Conservation (phyloP, 2,113 vertebrate genomes). For the Salminus brasiliensis region DNA sequence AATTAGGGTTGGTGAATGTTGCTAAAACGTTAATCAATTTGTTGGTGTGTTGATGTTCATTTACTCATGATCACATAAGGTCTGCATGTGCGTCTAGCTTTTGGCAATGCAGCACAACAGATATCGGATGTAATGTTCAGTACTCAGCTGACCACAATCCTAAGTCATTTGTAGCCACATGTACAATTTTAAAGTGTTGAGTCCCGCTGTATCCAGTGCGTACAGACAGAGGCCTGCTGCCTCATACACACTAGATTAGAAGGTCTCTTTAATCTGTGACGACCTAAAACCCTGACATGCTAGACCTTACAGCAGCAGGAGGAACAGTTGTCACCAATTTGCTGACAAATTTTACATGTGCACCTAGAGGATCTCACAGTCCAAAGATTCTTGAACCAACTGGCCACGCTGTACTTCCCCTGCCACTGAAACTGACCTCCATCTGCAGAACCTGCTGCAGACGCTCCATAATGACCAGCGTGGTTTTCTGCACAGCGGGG, state of each 20-base stretch:
- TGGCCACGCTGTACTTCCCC: background rate
- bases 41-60: too few relatives aligned
- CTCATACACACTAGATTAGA: slow-evolving; percentile 4
- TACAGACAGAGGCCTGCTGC: too few relatives aligned
- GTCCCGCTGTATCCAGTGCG: slow-evolving; percentile 7
- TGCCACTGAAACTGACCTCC: slow-evolving; percentile 82
- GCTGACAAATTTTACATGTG: too few relatives aligned
- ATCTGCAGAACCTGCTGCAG: slow-evolving; percentile 98
- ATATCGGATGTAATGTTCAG: too few relatives aligned
- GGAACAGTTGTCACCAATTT: slow-evolving; percentile 20
- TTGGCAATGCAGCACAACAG: too few relatives aligned
- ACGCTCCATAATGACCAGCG: slow-evolving; percentile 97
- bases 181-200: background rate
- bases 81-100: too few relatives aligned
- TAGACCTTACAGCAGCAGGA: slow-evolving; percentile 11
- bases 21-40: too few relatives aligned
- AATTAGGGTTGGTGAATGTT: too few relatives aligned
- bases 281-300: slow-evolving; percentile 17
- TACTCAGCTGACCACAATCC: too few relatives aligned
- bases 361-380: background rate
- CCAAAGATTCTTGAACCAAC: background rate
- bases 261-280: slow-evolving; percentile 20
- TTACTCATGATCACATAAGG: too few relatives aligned
- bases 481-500: slow-evolving; percentile 97
- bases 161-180: too few relatives aligned